Evolutionary conservation across 2,113 vertebrate genomes (phyloP).

Genomic region (Lepidothrix coronata): DNA sequence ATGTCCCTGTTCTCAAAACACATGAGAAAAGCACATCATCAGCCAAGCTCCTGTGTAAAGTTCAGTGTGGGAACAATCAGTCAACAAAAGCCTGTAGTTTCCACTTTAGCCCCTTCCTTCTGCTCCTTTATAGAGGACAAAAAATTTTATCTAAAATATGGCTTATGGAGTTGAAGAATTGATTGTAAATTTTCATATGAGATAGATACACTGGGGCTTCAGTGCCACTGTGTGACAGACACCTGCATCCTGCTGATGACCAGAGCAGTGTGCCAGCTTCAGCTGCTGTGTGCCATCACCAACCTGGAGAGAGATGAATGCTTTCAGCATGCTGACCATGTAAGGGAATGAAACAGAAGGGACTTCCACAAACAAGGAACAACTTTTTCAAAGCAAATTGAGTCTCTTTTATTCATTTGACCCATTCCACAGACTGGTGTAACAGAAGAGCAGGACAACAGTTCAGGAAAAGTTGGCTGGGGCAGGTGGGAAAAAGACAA

Average conservation of each 20-base stretch:
- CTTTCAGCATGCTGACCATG: rapidly evolving
- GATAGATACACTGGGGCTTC: background rate
- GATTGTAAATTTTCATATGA: background rate
- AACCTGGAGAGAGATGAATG: background rate
- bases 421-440: background rate
- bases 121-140: background rate
- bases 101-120: background rate
- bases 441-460: background rate
- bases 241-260: background rate
- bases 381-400: background rate
- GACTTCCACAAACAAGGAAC: background rate
- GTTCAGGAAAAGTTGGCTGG: background rate
- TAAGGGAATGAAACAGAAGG: background rate
- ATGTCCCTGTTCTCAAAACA: background rate
- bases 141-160: background rate
- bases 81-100: background rate
- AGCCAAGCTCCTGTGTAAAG: background rate
- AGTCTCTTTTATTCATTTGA: background rate
- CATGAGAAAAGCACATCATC: background rate
- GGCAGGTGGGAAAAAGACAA: background rate
- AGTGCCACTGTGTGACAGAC: background rate
- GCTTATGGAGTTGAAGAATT: background rate
- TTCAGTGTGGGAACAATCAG: background rate
- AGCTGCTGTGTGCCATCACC: background rate
- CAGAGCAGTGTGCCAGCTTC: background rate